A percentile compares a stretch with the other conserved stretches of the same genome.
These are phyloP conservation scores for Chalcosyrphus nemorum DNA, from an alignment of 2,888 invertebrate genomes.

Conservation along the genomic window DNA sequence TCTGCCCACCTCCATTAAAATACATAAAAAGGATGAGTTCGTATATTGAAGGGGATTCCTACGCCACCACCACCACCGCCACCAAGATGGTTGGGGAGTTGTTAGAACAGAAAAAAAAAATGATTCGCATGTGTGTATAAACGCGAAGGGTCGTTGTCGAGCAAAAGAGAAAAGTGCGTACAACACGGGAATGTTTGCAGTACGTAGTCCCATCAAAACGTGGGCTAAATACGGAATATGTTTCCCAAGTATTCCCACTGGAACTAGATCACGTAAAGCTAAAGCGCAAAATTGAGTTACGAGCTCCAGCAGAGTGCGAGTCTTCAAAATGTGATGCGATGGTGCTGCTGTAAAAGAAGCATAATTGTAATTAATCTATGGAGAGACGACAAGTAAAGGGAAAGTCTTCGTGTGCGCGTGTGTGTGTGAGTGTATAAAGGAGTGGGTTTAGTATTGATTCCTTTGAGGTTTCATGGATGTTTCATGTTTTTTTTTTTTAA, in stretches of 20 bases:
- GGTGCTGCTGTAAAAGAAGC: conserved; percentile 30
- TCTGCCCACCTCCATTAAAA: neutral
- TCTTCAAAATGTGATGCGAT: conserved; percentile 19
- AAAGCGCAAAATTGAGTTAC: conserved; percentile 60
- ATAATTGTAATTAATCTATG: conserved; percentile 57
- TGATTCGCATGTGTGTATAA: conserved; percentile 41
- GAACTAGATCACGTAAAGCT: conserved; percentile 48
- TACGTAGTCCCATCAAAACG: conserved; percentile 29
- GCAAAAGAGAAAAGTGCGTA: conserved; percentile 13
- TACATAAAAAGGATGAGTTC: neutral
- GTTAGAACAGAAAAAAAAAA: conserved; percentile 57
- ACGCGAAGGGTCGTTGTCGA: neutral
- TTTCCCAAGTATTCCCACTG: conserved; percentile 27
- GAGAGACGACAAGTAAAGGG: conserved; percentile 27
- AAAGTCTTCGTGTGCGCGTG: neutral
- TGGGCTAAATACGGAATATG: conserved; percentile 38
- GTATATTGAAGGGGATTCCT: neutral
- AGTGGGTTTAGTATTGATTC: conserved; percentile 26
- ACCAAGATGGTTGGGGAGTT: conserved; percentile 1
- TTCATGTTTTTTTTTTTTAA: conserved; percentile 12
- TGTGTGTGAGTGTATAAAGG: neutral
- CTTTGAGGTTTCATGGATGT: conserved; percentile 26
- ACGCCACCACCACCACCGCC: neutral
- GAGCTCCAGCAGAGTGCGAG: conserved; percentile 17
- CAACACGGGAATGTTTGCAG: conserved; percentile 1